Percentiles rank a stretch among this genome's conserved stretches.
Conservation (phyloP, 2,113 vertebrate species). For the Ageneiosus marmoratus region DNA sequence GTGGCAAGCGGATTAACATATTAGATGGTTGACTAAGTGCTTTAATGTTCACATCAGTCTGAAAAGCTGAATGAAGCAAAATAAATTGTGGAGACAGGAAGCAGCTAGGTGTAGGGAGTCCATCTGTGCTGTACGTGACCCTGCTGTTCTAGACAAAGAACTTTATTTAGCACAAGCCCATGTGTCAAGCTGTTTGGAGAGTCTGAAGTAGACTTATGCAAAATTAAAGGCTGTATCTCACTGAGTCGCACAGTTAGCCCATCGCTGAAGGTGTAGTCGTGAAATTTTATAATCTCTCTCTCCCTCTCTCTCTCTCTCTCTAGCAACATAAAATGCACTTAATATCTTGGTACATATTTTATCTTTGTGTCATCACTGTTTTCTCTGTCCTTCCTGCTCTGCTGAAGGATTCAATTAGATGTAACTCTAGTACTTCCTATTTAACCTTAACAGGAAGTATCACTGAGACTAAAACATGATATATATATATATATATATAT, state of each 20-base stretch:
- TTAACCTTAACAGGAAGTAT: not conserved
- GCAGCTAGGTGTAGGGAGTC: slow-evolving; percentile 8
- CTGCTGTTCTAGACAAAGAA: slow-evolving; percentile 29
- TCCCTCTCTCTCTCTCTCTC: not conserved
- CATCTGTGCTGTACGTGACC: slow-evolving; percentile 16
- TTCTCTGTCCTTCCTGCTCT: slow-evolving; percentile 21
- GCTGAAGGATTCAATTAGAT: slow-evolving; percentile 32
- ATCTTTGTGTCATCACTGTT: slow-evolving; percentile 17
- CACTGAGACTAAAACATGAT: not conserved
- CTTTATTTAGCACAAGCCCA: slow-evolving; percentile 30
- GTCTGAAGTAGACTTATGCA: not conserved
- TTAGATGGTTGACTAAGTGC: not conserved
- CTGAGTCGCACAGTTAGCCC: not conserved
- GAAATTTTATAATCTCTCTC: not conserved
- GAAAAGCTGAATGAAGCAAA: slow-evolving; percentile 18
- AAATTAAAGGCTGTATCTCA: not conserved
- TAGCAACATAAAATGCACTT: not conserved
- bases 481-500: too few relatives aligned
- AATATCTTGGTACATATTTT: slow-evolving; percentile 9
- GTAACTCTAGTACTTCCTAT: not conserved
- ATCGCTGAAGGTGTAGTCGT: not conserved
- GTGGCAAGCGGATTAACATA: too few relatives aligned
- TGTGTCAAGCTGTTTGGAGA: not conserved
- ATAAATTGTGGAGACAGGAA: not conserved
- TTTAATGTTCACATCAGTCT: not conserved